Percentiles rank a stretch among this genome's conserved stretches.
phyloP scores from a whole-genome alignment of 2,888 invertebrate species.

The Mesorhabditis spiculigera region DNA sequence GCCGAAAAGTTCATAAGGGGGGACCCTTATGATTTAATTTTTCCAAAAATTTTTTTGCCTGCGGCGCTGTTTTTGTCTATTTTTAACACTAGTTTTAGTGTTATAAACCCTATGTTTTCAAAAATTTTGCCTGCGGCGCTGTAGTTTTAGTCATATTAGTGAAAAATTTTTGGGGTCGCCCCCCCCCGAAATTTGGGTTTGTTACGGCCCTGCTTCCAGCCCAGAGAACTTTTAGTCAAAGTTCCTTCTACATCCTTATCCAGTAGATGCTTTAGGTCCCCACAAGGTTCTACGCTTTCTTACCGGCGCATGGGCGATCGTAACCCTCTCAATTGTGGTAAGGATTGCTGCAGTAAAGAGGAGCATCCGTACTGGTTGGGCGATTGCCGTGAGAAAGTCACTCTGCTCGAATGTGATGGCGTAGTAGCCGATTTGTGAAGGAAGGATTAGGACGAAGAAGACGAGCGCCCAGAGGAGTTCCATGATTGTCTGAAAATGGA shows the following conservation, averaged over 20 bases:
- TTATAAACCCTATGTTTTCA: too few species aligned
- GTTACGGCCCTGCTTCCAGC: too few species aligned
- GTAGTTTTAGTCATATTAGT: too few species aligned
- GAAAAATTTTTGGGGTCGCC: too few species aligned
- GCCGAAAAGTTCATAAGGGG: too few species aligned
- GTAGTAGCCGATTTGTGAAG: background rate
- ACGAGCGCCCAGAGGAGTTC: background rate
- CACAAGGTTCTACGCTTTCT: background rate
- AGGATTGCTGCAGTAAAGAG: background rate
- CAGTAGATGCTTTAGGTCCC: background rate
- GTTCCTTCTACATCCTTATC: background rate
- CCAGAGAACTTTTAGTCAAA: background rate
- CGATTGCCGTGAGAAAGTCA: background rate
- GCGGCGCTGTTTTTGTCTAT: too few species aligned
- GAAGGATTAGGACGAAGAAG: background rate
- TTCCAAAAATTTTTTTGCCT: too few species aligned
- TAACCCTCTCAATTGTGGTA: background rate
- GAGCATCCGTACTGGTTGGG: background rate
- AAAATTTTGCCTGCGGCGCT: too few species aligned
- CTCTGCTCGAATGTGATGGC: background rate
- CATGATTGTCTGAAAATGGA: background rate
- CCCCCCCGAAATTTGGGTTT: too few species aligned
- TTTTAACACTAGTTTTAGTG: too few species aligned
- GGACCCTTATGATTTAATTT: too few species aligned
- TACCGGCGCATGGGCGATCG: constrained; percentile 6